Percentiles rank a stretch among this genome's conserved stretches.
Conservation (phyloP, 1,140 invertebrate genomes). For the Aphidius ervi region DNA sequence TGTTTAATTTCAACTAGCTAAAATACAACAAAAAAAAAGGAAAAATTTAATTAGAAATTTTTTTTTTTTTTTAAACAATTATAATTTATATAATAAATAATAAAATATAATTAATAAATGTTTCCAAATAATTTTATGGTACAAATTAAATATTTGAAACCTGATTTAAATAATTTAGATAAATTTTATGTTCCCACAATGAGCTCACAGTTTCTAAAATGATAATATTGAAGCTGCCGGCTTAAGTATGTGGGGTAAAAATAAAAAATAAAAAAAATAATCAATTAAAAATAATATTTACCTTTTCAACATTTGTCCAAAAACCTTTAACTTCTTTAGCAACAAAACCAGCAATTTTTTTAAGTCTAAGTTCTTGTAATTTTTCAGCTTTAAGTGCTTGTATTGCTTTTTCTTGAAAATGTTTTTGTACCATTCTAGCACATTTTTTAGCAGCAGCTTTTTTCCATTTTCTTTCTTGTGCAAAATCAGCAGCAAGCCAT, state of each 20-base stretch:
- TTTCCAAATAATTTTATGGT: conserved; percentile 32
- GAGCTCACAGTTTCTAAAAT: conserved; percentile 49
- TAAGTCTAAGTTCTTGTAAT: conserved; percentile 81
- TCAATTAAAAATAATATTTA: conserved; percentile 36
- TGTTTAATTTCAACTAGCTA: conserved; percentile 93
- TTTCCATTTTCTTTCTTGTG: conserved; percentile 96
- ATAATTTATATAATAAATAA: not conserved
- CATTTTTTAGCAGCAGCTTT: conserved; percentile 91
- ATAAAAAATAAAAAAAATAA: not conserved
- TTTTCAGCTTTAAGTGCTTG: conserved; percentile 87
- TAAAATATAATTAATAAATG: conserved; percentile 19
- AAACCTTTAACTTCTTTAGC: conserved; percentile 93
- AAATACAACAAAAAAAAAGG: conserved; percentile 31
- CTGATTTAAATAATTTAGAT: conserved; percentile 29
- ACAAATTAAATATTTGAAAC: conserved; percentile 22
- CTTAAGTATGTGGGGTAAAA: conserved; percentile 51
- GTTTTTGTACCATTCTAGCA: conserved; percentile 88
- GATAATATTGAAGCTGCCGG: conserved; percentile 44
- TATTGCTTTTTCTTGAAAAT: conserved; percentile 90
- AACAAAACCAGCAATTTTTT: conserved; percentile 82
- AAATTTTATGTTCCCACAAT: conserved; percentile 50
- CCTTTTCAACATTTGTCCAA: conserved; percentile 95
- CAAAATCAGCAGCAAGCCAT: conserved; percentile 96
- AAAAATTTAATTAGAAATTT: conserved; percentile 18
- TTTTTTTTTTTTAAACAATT: conserved; percentile 13